Percentiles rank a stretch among this genome's conserved stretches.
Conservation (phyloP, 2,797 vertebrate species). For the Hippocampus kuda region DNA sequence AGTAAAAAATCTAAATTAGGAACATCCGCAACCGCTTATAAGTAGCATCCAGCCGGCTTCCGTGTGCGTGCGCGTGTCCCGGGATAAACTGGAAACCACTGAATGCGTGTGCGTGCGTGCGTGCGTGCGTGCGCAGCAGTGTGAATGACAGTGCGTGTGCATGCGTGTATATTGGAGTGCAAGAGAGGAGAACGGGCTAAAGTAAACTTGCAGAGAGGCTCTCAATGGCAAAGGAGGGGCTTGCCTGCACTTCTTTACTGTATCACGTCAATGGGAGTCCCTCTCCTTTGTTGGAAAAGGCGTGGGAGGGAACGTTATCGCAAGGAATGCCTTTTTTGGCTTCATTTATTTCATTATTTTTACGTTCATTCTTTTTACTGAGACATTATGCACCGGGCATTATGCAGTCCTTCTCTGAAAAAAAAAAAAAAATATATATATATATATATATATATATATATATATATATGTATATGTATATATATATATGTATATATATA, state of each 20-base stretch:
- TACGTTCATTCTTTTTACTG: neutral
- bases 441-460: too few species aligned
- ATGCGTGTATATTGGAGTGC: slow-evolving; percentile 33
- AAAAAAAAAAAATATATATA: neutral
- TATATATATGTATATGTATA: too few species aligned
- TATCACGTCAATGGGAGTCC: slow-evolving; percentile 5
- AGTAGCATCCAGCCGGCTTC: slow-evolving; percentile 13
- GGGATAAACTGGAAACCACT: neutral
- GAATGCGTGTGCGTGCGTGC: slow-evolving; percentile 3
- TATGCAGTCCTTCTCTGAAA: neutral
- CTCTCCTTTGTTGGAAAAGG: neutral
- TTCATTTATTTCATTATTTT: neutral
- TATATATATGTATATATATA: too few species aligned
- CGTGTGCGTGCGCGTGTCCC: neutral
- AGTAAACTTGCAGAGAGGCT: slow-evolving; percentile 53
- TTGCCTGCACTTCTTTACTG: slow-evolving; percentile 12
- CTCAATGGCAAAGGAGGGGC: slow-evolving; percentile 44
- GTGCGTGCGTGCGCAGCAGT: neutral
- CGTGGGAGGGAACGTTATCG: neutral
- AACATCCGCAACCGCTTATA: neutral
- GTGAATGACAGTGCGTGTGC: slow-evolving; percentile 10
- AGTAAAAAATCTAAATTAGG: neutral
- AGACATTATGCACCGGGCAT: neutral
- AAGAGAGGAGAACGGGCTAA: slow-evolving; percentile 40
- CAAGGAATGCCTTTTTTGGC: neutral